Base-by-base conservation (phyloP, 1,140 invertebrate genomes). In the Heliconius hewitsoni region DNA sequence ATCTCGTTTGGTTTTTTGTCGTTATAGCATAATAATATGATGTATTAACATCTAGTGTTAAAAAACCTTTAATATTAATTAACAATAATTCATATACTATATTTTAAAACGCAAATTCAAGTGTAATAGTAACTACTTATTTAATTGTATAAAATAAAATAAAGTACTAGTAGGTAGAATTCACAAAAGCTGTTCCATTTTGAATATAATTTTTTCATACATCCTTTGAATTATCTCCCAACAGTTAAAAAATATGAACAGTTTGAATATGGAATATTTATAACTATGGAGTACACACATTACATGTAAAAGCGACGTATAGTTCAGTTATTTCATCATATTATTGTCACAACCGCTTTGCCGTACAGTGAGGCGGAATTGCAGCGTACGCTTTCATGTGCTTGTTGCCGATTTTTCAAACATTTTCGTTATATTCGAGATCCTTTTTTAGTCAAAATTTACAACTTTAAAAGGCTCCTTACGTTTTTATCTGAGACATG, bases 261-360 rank as follows among this genome's bases (percentile, higher is more conserved):
- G 27, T 30, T 30, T 13, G 23, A 76, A 11, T 66, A 30, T 30
- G 23, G 23, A 66, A 70, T 42, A 70, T 76, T 76, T 70, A 70
- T 66, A 4, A 16, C 39, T 66, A 66, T 60, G 23, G 57, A 27
- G 60, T 76, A 18, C 74, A 66, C 39, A 39, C 39, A 27, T 76
- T 42, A 55, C 23, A 57, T 60, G 37, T 23, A 70, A 71, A 76
- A 76, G 74, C 27, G 60, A 70, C 74, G 71, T 71, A 71, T 78
- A 30, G 71, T 71, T 78, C 30, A 78, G 71, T 78, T 78, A 60
- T 78, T 78, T 60, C 71, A 73, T 78, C 76, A 73, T 72, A 73
- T 77, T 77, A 73, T 73, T 78, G 50, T 73, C 71, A 78, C 60
- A 66, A 70, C 74, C 71, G 60, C 74, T 76, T 76, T 76, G 60